Conservation (phyloP, 2,113 vertebrate species). For the Myanophis thanlyinensis region DNA sequence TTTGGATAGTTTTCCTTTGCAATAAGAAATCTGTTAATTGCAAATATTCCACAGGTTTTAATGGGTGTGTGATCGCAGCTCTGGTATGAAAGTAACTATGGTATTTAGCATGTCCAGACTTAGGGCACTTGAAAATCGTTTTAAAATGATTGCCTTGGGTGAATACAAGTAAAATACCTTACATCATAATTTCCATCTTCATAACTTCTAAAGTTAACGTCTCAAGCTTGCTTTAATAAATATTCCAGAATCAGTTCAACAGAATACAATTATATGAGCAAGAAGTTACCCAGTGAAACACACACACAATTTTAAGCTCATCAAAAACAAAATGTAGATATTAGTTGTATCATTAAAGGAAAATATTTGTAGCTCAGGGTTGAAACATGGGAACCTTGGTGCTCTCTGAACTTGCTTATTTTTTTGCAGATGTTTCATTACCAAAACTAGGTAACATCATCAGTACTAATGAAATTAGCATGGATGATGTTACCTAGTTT, state of each 20-base stretch:
- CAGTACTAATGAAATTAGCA: too few species aligned
- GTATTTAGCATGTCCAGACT: background rate
- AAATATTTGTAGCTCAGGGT: too few species aligned
- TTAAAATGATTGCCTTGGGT: background rate
- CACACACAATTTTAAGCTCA: background rate
- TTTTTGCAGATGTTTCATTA: too few species aligned
- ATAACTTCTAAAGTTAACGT: background rate
- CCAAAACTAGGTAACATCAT: too few species aligned
- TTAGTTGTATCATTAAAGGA: background rate
- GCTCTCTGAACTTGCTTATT: too few species aligned
- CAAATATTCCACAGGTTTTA: background rate
- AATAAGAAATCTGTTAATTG: background rate
- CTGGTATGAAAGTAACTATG: background rate
- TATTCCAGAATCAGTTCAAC: background rate
- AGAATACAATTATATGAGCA: background rate
- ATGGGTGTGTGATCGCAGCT: background rate
- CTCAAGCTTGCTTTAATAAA: background rate
- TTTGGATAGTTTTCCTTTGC: background rate
- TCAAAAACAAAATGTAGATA: background rate
- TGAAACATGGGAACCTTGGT: too few species aligned
- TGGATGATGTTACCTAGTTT: too few species aligned
- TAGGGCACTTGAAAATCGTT: background rate
- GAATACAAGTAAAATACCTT: background rate
- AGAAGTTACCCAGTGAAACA: background rate
- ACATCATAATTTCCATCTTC: background rate